Percentiles rank a stretch among this genome's conserved stretches.
These are phyloP conservation scores for Trichogramma evanescens DNA, from an alignment of 2,888 invertebrate genomes.

Conservation along the genomic window DNA sequence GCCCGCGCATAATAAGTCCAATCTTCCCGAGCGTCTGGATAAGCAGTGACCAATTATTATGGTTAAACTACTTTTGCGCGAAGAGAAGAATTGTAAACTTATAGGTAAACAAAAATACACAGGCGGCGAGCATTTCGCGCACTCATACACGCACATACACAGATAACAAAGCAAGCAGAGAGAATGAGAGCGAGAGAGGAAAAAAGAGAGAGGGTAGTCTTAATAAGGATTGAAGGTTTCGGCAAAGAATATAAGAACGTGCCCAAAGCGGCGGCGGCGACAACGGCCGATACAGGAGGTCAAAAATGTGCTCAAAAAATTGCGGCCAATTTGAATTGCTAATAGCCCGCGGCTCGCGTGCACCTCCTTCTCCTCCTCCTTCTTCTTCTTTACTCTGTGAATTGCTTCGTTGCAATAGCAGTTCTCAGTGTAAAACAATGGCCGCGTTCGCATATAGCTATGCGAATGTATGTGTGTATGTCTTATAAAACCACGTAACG, in stretches of 20 bases:
- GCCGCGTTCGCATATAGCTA: too few species aligned
- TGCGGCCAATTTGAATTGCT: constrained; percentile 49
- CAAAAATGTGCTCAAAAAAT: constrained; percentile 49
- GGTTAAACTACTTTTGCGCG: too few species aligned
- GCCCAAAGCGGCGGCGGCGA: constrained; percentile 22
- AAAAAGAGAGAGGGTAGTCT: constrained; percentile 38
- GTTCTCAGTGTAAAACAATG: too few species aligned
- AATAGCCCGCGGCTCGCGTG: constrained; percentile 34
- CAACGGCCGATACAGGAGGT: constrained; percentile 45
- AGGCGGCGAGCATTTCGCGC: too few species aligned
- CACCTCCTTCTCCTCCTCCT: not conserved
- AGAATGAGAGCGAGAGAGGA: constrained; percentile 5
- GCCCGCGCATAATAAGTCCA: constrained; percentile 13
- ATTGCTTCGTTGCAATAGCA: too few species aligned
- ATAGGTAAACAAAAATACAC: too few species aligned
- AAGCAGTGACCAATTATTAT: constrained; percentile 19
- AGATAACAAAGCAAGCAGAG: not conserved
- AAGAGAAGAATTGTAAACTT: too few species aligned
- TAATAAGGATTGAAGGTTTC: constrained; percentile 45
- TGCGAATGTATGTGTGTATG: too few species aligned
- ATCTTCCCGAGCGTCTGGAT: not conserved
- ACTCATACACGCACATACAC: too few species aligned
- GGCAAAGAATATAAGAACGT: constrained; percentile 26
- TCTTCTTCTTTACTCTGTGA: too few species aligned
- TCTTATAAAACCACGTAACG: too few species aligned